phyloP scores from a whole-genome alignment of 2,797 vertebrate species.

The Pseudochirops cupreus region DNA sequence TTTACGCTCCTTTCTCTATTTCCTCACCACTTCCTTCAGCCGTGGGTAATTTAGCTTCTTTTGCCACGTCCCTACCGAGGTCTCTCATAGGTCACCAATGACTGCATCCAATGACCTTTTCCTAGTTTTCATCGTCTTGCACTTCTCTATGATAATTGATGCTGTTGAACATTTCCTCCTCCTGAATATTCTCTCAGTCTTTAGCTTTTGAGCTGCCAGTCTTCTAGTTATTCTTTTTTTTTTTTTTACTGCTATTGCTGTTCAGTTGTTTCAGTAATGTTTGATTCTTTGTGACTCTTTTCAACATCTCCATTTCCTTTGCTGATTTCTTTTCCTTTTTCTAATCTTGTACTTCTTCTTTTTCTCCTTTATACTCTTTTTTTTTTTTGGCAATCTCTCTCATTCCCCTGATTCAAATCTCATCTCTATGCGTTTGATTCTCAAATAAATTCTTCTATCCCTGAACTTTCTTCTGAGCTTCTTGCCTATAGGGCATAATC shows the following conservation, averaged over 20 bases:
- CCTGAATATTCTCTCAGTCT: background rate
- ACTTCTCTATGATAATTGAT: no score
- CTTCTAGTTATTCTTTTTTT: background rate
- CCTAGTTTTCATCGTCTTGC: background rate
- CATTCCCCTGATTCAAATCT: background rate
- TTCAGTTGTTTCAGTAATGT: background rate
- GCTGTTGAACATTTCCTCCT: background rate
- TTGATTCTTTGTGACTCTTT: background rate
- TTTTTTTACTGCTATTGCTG: background rate
- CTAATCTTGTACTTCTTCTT: no score
- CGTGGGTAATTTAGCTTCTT: background rate
- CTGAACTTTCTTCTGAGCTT: background rate
- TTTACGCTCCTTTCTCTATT: background rate
- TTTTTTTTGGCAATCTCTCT: background rate
- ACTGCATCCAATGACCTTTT: background rate
- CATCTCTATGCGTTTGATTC: background rate
- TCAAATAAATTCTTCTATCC: background rate
- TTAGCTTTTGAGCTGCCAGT: background rate
- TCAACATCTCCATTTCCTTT: no score
- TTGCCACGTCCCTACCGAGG: no score
- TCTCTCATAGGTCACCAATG: background rate
- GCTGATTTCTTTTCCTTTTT: no score
- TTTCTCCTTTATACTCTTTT: no score
- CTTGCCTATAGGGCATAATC: background rate
- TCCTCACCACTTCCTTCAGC: background rate